Percentiles rank a stretch among this genome's conserved stretches.
phyloP scores from a whole-genome alignment of 2,113 vertebrate species.

The Xenopus laevis region DNA sequence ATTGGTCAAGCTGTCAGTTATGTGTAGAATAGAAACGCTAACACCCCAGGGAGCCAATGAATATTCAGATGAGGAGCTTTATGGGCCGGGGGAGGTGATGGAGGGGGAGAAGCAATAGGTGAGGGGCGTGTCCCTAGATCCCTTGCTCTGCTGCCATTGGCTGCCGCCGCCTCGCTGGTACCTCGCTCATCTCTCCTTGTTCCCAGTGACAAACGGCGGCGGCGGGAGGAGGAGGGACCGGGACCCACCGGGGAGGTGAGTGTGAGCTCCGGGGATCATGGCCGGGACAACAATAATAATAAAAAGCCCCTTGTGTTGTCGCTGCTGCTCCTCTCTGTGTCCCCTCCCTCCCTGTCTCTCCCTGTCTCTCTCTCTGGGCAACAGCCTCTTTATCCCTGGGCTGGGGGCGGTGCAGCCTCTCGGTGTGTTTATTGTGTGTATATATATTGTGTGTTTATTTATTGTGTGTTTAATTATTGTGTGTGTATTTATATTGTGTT shows the following conservation, averaged over 20 bases:
- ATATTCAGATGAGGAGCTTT: slow-evolving; percentile 32
- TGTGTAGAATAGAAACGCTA: slow-evolving; percentile 17
- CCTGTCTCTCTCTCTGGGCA: too few relatives aligned
- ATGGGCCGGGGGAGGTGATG: background rate
- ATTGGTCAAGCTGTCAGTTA: too few relatives aligned
- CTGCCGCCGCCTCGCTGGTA: too few relatives aligned
- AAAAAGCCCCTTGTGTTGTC: too few relatives aligned
- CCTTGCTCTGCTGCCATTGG: slow-evolving; percentile 22
- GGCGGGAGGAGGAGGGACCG: slow-evolving; percentile 10
- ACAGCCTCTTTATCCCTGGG: too few relatives aligned
- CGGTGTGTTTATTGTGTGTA: background rate
- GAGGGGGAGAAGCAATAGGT: background rate
- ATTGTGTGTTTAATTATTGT: background rate
- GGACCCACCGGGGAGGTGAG: slow-evolving; percentile 15
- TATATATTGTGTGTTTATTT: background rate
- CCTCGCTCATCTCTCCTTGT: slow-evolving; percentile 18
- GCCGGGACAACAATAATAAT: too few relatives aligned
- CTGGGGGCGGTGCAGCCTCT: too few relatives aligned
- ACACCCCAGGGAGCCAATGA: slow-evolving; percentile 28
- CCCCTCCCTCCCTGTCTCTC: too few relatives aligned
- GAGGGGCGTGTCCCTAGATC: slow-evolving; percentile 22
- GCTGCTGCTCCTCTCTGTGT: too few relatives aligned
- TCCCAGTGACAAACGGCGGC: slow-evolving; percentile 14
- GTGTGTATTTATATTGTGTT: too few relatives aligned
- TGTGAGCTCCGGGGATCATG: background rate